Conservation (phyloP, 2,888 invertebrate species). For the Lacanobia wlatinum region DNA sequence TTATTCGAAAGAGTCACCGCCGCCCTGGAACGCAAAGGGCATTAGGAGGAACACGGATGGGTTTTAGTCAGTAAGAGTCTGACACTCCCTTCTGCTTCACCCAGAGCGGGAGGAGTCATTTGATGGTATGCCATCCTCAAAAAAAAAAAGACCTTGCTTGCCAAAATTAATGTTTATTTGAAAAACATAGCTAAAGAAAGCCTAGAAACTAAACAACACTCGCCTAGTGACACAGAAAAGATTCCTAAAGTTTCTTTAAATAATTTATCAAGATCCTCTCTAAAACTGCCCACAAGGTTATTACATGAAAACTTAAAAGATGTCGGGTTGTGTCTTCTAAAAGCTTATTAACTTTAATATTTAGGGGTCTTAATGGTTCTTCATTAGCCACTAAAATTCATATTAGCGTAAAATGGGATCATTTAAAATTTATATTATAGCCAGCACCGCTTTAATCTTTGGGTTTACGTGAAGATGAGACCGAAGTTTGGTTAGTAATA, state of each 20-base stretch:
- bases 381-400: slow-evolving; percentile 55
- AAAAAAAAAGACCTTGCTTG: no score
- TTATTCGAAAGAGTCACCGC: no score
- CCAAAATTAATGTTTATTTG: no score
- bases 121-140: no score
- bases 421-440: slow-evolving; percentile 53
- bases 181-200: no score
- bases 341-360: slow-evolving; percentile 60
- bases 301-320: slow-evolving; percentile 34
- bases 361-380: slow-evolving; percentile 54
- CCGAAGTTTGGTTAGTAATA: slow-evolving; percentile 21
- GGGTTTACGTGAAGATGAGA: slow-evolving; percentile 21
- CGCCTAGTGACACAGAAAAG: no score
- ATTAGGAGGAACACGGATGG: no score
- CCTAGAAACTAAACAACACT: no score
- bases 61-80: no score
- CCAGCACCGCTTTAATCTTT: slow-evolving; percentile 38
- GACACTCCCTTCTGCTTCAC: no score
- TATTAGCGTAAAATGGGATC: slow-evolving; percentile 53
- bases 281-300: slow-evolving; percentile 28
- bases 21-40: no score
- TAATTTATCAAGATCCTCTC: slow-evolving; percentile 18
- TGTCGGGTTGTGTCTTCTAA: slow-evolving; percentile 37
- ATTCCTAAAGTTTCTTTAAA: neutral
- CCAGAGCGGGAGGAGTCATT: no score